Evolutionary conservation across 2,888 invertebrate genomes (phyloP), one percentile per base, ranked within the genome.

Genomic region (Sipunculus nudus): DNA sequence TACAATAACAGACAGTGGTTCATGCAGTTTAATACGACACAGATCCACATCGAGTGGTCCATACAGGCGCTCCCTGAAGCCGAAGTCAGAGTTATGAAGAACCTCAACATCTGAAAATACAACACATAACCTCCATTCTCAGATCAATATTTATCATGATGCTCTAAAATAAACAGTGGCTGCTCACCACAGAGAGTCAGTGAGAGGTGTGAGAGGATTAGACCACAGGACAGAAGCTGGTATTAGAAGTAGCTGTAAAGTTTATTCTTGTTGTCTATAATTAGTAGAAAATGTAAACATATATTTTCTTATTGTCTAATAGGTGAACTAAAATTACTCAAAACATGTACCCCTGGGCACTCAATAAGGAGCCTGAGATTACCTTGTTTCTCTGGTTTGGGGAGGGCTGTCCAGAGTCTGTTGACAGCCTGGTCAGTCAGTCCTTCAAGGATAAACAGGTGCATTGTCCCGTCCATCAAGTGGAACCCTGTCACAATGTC

Each of bases 401-500:
- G 77, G 26, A 81, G 53, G 4, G 67, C 53, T 21, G 77, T 73
- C 78, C 80, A 82, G 8, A 83, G 60, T 3, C 59, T 54, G 13
- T 61, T 62, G 13, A 83, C 64, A n/a, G 75, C 81, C 16, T 67
- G 59, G 45, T 79, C 74, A 49, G 71, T 53, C 23, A 80, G 71
- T 2, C 83, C 83, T 60, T 83, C 83, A 38, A 83, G 53, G 4
- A 83, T 76, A 73, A 80, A 80, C 23, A 83, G 52, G 59, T 82
- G 82, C 48, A 71, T 66, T 46, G 66, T 65, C 4, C 78, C 75
- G 66, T 83, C 83, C 53, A 81, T 64, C 21, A 83, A 67, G 52
- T 83, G 82, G 68, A 83, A 83, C 3, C 83, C 83, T 6, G 81
- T 83, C 32, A 83, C 67, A 5, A 83, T 78, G 68, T 83, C 75